Percentiles rank a stretch among this genome's conserved stretches.
Evolutionary conservation across 2,888 invertebrate genomes (phyloP).

Genomic region (Steinernema hermaphroditum): DNA sequence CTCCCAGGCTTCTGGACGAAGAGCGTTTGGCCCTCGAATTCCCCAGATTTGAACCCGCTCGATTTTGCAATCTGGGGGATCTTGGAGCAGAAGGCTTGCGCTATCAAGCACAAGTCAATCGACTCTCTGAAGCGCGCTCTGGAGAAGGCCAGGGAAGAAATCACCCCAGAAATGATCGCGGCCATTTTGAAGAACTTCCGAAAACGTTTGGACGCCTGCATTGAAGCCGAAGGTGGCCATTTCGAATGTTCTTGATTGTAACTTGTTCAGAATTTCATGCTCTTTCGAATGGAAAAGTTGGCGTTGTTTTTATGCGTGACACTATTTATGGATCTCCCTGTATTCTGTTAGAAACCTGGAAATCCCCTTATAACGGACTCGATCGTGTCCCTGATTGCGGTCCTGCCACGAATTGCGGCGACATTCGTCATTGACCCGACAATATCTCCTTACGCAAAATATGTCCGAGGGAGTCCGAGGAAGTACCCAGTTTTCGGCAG

Average conservation of each 20-base stretch:
- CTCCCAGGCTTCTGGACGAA: not conserved
- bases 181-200: slow-evolving; percentile 20
- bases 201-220: not conserved
- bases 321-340: too few relatives aligned
- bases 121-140: slow-evolving; percentile 38
- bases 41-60: not conserved
- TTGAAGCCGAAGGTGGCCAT: not conserved
- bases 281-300: too few relatives aligned
- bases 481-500: too few relatives aligned
- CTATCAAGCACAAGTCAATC: slow-evolving; percentile 14
- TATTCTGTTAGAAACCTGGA: too few relatives aligned
- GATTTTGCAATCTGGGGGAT: not conserved
- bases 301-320: too few relatives aligned
- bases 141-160: slow-evolving; percentile 40
- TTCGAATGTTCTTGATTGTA: not conserved
- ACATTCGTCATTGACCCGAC: too few relatives aligned
- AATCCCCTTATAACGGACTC: too few relatives aligned
- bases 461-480: too few relatives aligned
- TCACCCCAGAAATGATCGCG: not conserved
- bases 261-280: too few relatives aligned
- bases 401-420: too few relatives aligned
- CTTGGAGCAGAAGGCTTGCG: not conserved
- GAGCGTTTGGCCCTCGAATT: not conserved
- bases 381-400: too few relatives aligned
- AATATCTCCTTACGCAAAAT: too few relatives aligned